Conservation (phyloP, 2,113 vertebrate genomes). For the Labeo catla region DNA sequence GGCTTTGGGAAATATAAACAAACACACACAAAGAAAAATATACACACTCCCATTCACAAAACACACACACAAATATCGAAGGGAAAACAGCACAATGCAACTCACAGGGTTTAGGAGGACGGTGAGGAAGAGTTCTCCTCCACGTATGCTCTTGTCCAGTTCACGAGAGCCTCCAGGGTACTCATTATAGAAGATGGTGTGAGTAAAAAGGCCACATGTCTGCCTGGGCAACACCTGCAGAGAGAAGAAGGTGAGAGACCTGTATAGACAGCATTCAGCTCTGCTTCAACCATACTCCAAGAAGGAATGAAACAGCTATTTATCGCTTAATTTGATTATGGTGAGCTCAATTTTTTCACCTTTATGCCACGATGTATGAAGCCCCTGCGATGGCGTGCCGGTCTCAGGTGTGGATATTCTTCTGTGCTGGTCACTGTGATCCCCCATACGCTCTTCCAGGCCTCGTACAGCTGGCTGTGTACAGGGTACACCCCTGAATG, state of each 20-base stretch:
- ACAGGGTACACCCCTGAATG: slow-evolving; percentile 97
- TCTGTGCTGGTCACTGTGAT: slow-evolving; percentile 98
- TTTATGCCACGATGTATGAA: slow-evolving; percentile 93
- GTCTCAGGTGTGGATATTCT: slow-evolving; percentile 94
- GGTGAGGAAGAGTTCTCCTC: slow-evolving; percentile 96
- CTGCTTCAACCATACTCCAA: neutral
- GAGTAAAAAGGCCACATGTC: slow-evolving; percentile 97
- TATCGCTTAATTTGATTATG: neutral
- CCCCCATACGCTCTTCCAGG: slow-evolving; percentile 94
- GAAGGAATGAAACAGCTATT: neutral
- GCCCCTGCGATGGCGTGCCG: slow-evolving; percentile 91
- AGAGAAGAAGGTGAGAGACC: slow-evolving; percentile 14
- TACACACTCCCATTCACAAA: neutral
- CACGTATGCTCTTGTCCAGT: slow-evolving; percentile 95
- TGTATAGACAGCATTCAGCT: neutral
- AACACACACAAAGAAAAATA: slow-evolving; percentile 10
- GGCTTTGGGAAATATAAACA: slow-evolving; percentile 13
- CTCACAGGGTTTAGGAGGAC: slow-evolving; percentile 95
- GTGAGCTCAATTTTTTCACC: slow-evolving; percentile 73
- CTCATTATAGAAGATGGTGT: slow-evolving; percentile 98
- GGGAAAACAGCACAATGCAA: slow-evolving; percentile 77
- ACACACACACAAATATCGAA: slow-evolving; percentile 69
- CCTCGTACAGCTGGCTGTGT: slow-evolving; percentile 95
- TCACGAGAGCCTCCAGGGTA: slow-evolving; percentile 96
- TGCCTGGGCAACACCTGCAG: slow-evolving; percentile 91